These are phyloP conservation scores for Amphimallon solstitiale DNA, from an alignment of 2,888 invertebrate genomes.

Conservation along the genomic window DNA sequence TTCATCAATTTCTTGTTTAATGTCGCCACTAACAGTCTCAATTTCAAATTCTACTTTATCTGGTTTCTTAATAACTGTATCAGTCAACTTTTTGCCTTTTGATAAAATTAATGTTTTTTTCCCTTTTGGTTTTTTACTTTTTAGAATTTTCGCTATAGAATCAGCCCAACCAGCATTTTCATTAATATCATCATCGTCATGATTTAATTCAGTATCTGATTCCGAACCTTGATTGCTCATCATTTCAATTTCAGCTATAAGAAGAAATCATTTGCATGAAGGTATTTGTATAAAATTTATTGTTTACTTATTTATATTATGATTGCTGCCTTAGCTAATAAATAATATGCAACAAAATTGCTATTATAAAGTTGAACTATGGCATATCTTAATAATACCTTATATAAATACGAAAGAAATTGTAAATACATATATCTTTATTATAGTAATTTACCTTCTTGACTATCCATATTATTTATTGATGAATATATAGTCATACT, in stretches of 20 bases:
- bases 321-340: too few relatives aligned
- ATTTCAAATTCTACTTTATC: slow-evolving; percentile 73
- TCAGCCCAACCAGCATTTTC: slow-evolving; percentile 76
- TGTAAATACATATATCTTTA: too few relatives aligned
- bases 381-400: too few relatives aligned
- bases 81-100: slow-evolving; percentile 79
- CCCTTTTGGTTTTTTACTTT: slow-evolving; percentile 77
- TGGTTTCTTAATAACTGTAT: slow-evolving; percentile 62
- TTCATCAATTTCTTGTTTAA: slow-evolving; percentile 49
- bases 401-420: too few relatives aligned
- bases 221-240: neutral
- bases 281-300: neutral
- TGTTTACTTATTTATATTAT: too few relatives aligned
- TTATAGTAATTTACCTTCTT: slow-evolving; percentile 21
- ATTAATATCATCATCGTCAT: neutral
- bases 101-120: slow-evolving; percentile 81
- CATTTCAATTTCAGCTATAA: too few relatives aligned
- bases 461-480: neutral
- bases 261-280: neutral
- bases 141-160: slow-evolving; percentile 82
- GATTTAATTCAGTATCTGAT: neutral
- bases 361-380: too few relatives aligned
- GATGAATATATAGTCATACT: slow-evolving; percentile 9
- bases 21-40: slow-evolving; percentile 66
- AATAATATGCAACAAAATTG: too few relatives aligned